These are phyloP conservation scores for Petrocephalus schoutedeni DNA, from an alignment of 2,797 vertebrate genomes.

Conservation along the genomic window DNA sequence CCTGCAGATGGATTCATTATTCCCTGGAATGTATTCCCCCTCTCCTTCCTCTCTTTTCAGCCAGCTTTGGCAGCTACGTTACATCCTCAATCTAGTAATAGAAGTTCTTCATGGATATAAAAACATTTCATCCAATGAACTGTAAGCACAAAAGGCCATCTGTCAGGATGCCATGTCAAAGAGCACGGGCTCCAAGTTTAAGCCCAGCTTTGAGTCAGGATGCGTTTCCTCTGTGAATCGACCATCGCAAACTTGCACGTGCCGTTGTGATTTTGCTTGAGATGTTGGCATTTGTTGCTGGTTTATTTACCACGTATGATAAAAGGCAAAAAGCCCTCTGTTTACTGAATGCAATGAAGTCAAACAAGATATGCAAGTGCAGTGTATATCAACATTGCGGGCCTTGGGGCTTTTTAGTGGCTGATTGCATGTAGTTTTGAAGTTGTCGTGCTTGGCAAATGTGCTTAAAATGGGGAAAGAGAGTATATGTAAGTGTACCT, in stretches of 20 bases:
- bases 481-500: not conserved
- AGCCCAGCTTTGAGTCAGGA: not conserved
- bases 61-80: not conserved
- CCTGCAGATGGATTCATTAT: not conserved
- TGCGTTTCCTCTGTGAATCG: not conserved
- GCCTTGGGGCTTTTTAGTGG: not conserved
- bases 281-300: not conserved
- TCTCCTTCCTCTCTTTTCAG: constrained; percentile 1
- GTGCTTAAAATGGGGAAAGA: not conserved
- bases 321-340: not conserved
- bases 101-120: not conserved
- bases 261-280: not conserved
- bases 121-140: constrained; percentile 1
- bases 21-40: not conserved
- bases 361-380: not conserved
- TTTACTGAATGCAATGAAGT: not conserved
- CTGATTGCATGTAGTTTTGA: not conserved
- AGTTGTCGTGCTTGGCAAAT: not conserved
- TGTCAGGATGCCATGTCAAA: not conserved
- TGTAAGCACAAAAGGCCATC: constrained; percentile 10
- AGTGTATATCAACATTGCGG: not conserved
- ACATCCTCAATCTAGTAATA: not conserved
- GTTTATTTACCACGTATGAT: not conserved
- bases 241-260: not conserved
- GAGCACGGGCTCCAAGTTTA: not conserved